Evolutionary conservation across 2,113 vertebrate genomes (phyloP), one percentile per base, ranked within the genome.

Genomic region (Dryoscopus gambensis): DNA sequence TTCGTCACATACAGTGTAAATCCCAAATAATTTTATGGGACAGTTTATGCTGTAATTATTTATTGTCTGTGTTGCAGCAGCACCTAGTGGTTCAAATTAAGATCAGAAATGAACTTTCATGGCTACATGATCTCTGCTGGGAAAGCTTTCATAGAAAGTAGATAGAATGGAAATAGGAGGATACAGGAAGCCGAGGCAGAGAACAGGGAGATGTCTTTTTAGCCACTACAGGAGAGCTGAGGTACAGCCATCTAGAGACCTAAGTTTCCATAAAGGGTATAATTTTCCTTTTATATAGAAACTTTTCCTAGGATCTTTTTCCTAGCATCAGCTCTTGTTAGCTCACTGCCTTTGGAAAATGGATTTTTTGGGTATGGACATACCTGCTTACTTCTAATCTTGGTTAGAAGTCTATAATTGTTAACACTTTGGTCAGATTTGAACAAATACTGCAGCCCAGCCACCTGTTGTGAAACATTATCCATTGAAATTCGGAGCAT

Each of bases 1-100:
- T 68, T 84, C 77, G n/a, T 85, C 39, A 64, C 0, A 0, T 63
- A 13, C 23, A 47, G 16, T n/a, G 46, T 68, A 56, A 65, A 65
- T 46, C 31, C 16, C 27, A 69, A 67, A 37, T 84, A 50, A 87
- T 76, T 87, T 81, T 55, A 64, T 74, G 46, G 93, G 64, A 85
- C 55, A 62, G 31, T 91, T 90, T 69, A n/a, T 73, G 39, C 39
- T 89, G 53, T 84, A 67, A 42, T 74, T 92, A 68, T 67, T 81
- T 90, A 73, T 92, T 92, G 35, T 65, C 65, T 93, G 94, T 97
- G 89, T 64, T 94, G 84, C 89, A 97, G 96, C 95, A 96, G 89
- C 96, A 95, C 93, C 96, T 97, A 95, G 94, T 97, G 95, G 95
- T 89, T 95, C 89, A 91, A 87, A 75, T 87, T 82, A 78, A 89